Evolutionary conservation across 1,140 invertebrate species (phyloP).

Genomic region (Drosophila kohkoa): DNA sequence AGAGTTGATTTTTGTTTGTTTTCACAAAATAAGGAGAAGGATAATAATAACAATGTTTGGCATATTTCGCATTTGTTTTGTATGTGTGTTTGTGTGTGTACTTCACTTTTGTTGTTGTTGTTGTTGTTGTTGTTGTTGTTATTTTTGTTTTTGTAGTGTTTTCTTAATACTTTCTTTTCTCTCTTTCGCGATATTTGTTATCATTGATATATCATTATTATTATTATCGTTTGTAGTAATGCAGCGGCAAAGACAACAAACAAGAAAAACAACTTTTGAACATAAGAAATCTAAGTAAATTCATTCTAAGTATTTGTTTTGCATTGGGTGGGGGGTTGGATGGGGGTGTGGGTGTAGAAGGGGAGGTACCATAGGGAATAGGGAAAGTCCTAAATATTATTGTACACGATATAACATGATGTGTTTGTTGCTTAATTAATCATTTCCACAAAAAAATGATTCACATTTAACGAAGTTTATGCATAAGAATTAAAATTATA

Average conservation of each 20-base stretch:
- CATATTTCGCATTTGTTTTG: conserved; percentile 24
- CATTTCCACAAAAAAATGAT: conserved; percentile 41
- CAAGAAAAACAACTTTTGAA: conserved; percentile 31
- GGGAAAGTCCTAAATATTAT: conserved; percentile 27
- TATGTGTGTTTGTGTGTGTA: conserved; percentile 19
- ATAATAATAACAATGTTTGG: conserved; percentile 31
- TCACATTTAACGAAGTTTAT: conserved; percentile 43
- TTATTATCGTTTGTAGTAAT: conserved; percentile 18
- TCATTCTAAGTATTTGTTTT: conserved; percentile 40
- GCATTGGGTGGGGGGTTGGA: background rate
- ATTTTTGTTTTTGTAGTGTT: conserved; percentile 28
- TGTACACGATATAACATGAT: conserved; percentile 43
- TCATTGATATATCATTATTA: conserved; percentile 13
- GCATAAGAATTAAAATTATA: conserved; percentile 68
- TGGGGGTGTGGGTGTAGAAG: background rate
- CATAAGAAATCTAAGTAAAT: conserved; percentile 52
- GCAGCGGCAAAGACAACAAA: conserved; percentile 40
- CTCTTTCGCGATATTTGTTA: conserved; percentile 12
- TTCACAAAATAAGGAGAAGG: conserved; percentile 25
- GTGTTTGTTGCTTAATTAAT: conserved; percentile 38
- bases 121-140: conserved; percentile 32
- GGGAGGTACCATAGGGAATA: background rate
- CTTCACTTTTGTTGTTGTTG: conserved; percentile 27
- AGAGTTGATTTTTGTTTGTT: conserved; percentile 37
- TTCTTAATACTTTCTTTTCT: conserved; percentile 42